phyloP scores from a whole-genome alignment of 2,797 vertebrate species.

The Danio choprae region DNA sequence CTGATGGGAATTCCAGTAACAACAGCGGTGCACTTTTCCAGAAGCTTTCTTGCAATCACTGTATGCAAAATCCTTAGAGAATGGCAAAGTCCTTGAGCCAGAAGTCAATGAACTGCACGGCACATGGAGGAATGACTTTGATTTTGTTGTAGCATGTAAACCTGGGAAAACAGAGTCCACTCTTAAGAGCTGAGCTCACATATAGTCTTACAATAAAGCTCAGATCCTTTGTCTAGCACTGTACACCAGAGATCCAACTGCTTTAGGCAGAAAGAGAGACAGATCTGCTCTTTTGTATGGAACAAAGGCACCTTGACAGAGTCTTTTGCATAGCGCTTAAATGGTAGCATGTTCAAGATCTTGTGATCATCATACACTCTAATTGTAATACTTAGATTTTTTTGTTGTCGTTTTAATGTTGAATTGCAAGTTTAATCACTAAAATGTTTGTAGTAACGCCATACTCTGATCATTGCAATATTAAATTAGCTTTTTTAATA shows the following conservation, averaged over 20 bases:
- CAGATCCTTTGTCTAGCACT: constrained; percentile 48
- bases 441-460: not conserved
- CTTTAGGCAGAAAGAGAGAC: constrained; percentile 24
- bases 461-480: not conserved
- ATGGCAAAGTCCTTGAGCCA: constrained; percentile 34
- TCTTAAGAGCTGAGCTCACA: not conserved
- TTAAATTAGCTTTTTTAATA: not conserved
- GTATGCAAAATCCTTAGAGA: constrained; percentile 19
- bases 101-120: constrained; percentile 38
- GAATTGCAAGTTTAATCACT: not conserved
- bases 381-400: not conserved
- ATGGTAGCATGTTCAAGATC: not conserved
- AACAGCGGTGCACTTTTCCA: constrained; percentile 30
- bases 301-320: constrained; percentile 21
- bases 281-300: constrained; percentile 18
- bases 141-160: constrained; percentile 42
- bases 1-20: constrained; percentile 21
- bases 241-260: constrained; percentile 36
- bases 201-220: constrained; percentile 21
- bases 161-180: constrained; percentile 38
- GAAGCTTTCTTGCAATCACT: not conserved
- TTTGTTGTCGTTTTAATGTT: not conserved
- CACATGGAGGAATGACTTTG: constrained; percentile 38
- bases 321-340: constrained; percentile 21
- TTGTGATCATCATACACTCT: not conserved